Percentiles rank a stretch among this genome's conserved stretches.
phyloP scores from a whole-genome alignment of 2,113 vertebrate species.

The Smithornis capensis region DNA sequence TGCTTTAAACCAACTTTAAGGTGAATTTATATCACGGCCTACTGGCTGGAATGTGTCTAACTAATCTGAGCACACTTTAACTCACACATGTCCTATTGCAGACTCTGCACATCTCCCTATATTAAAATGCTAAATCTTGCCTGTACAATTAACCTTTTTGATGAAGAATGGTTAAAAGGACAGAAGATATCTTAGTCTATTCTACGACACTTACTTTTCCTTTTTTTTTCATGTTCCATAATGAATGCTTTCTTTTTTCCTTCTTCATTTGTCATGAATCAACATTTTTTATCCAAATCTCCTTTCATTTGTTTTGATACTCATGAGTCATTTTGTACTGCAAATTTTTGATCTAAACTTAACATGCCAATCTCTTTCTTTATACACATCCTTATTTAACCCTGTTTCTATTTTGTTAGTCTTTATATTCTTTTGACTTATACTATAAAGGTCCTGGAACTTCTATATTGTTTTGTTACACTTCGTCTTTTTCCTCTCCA shows the following conservation, averaged over 20 bases:
- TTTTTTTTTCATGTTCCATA: background rate
- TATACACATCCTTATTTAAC: background rate
- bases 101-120: background rate
- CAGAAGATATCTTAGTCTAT: background rate
- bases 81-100: fast-evolving
- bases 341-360: background rate
- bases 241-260: background rate
- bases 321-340: background rate
- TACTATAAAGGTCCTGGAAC: background rate
- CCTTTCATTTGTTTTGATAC: background rate
- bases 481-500: background rate
- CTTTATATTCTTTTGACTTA: background rate
- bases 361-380: background rate
- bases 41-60: background rate
- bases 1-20: background rate
- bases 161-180: background rate
- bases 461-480: background rate
- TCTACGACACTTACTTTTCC: background rate
- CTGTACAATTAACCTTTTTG: background rate
- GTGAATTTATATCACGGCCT: background rate
- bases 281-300: background rate
- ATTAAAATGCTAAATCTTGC: background rate
- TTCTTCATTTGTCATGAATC: background rate
- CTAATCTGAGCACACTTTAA: background rate
- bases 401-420: background rate